phyloP scores from a whole-genome alignment of 2,797 vertebrate species.

The Tapera naevia region DNA sequence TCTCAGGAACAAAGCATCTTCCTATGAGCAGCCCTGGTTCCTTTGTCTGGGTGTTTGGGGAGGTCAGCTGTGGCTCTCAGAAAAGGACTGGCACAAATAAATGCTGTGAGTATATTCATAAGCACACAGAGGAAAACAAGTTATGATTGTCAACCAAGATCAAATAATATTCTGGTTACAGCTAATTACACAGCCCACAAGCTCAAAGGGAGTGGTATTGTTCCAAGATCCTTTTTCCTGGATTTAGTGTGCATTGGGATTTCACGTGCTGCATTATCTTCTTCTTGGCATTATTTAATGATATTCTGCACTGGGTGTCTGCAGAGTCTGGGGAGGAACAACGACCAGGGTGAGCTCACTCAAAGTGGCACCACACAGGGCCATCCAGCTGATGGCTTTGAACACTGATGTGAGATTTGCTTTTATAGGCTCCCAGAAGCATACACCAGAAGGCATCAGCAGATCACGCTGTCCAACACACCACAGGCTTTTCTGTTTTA shows the following conservation, averaged over 20 bases:
- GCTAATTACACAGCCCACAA: constrained; percentile 66
- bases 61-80: neutral
- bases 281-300: neutral
- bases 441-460: neutral
- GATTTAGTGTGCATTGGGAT: neutral
- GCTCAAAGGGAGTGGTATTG: neutral
- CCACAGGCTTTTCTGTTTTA: neutral
- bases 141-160: constrained; percentile 65
- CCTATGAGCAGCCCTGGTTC: neutral
- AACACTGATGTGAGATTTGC: neutral
- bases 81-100: neutral
- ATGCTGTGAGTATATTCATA: neutral
- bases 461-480: neutral
- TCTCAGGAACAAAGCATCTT: neutral
- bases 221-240: neutral
- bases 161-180: constrained; percentile 67
- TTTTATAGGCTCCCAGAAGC: neutral
- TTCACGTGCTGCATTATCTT: neutral
- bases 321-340: neutral
- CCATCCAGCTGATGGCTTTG: neutral
- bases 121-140: constrained; percentile 53
- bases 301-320: neutral
- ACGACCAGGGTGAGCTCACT: neutral
- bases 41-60: neutral
- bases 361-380: neutral